Conservation (phyloP, 2,797 vertebrate species). For the Alfaro cultratus region DNA sequence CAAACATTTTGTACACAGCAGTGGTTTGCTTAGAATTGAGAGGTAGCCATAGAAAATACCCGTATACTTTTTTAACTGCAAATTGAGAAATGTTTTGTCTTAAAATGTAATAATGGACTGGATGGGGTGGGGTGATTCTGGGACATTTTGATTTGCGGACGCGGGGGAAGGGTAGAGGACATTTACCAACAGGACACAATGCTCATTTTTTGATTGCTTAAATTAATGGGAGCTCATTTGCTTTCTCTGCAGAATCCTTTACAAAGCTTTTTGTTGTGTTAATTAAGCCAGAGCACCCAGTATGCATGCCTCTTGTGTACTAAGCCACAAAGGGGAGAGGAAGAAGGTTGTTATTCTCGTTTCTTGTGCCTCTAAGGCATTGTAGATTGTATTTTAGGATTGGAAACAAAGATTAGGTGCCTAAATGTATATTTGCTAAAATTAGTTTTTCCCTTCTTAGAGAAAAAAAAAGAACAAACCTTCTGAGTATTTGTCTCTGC, state of each 20-base stretch:
- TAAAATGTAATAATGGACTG: conserved; percentile 56
- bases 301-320: conserved; percentile 60
- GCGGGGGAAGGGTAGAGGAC: conserved; percentile 67
- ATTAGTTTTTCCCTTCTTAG: conserved; percentile 24
- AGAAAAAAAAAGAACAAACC: conserved; percentile 21
- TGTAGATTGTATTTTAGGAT: conserved; percentile 37
- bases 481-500: conserved; percentile 14
- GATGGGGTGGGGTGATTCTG: conserved; percentile 11
- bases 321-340: conserved; percentile 40
- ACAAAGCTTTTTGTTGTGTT: conserved; percentile 72
- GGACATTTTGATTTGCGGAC: conserved; percentile 53
- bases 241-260: conserved; percentile 75
- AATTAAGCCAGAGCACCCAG: conserved; percentile 67
- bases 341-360: conserved; percentile 53
- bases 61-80: neutral
- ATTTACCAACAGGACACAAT: conserved; percentile 77
- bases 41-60: neutral
- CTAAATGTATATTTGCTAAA: conserved; percentile 55
- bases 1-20: neutral
- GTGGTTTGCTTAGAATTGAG: neutral
- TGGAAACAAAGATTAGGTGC: conserved; percentile 45
- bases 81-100: conserved; percentile 27
- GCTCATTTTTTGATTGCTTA: conserved; percentile 76
- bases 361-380: conserved; percentile 36
- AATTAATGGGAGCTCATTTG: conserved; percentile 80